Conservation (phyloP, 2,113 vertebrate species). For the Aphelocoma coerulescens region DNA sequence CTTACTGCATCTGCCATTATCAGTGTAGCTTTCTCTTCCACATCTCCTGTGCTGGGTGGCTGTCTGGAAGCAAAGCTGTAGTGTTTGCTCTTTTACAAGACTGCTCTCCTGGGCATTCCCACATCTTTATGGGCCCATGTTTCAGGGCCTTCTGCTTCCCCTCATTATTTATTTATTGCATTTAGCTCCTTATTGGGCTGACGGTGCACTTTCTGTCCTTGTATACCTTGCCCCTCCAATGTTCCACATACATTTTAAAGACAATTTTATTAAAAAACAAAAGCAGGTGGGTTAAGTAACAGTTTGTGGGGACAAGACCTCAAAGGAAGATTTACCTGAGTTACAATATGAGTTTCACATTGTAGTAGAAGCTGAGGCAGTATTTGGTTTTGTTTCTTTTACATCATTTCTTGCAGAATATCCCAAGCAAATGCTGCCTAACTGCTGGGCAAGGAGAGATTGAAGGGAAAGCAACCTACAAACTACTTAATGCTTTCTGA, state of each 20-base stretch:
- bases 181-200: slow-evolving; percentile 44
- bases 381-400: slow-evolving; percentile 4
- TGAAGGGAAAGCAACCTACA: neutral
- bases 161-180: slow-evolving; percentile 49
- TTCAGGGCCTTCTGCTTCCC: slow-evolving; percentile 27
- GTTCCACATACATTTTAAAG: slow-evolving; percentile 47
- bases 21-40: neutral
- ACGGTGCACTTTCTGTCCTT: slow-evolving; percentile 18
- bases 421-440: neutral
- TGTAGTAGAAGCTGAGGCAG: neutral
- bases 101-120: neutral
- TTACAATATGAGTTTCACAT: neutral
- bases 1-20: neutral
- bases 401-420: neutral
- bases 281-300: slow-evolving; percentile 31
- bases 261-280: slow-evolving; percentile 59
- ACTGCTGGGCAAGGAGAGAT: neutral
- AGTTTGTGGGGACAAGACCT: neutral
- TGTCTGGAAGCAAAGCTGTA: neutral
- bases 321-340: slow-evolving; percentile 26
- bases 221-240: neutral
- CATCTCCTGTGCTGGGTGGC: neutral
- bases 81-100: neutral
- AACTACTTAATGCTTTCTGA: neutral
- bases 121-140: slow-evolving; percentile 11